Base-by-base conservation (phyloP, 2,797 vertebrate species). In the Bucorvus abyssinicus region DNA sequence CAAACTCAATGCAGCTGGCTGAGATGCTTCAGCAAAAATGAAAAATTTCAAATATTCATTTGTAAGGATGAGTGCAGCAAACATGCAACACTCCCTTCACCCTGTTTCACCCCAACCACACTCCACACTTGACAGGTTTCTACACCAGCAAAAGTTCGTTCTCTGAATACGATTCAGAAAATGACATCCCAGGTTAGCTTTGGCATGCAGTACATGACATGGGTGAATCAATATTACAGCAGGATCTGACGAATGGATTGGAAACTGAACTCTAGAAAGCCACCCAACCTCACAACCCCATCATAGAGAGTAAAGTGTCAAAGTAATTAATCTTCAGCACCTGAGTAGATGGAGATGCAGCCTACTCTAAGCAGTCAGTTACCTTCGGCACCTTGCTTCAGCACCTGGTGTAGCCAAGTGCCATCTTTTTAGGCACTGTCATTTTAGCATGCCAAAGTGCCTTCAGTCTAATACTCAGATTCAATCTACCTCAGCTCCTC, bases 231-330 rank as follows among this genome's bases (percentile, higher is more conserved):
- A 45, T 13, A 26, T 7, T 29, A 70, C 8, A 52, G 45, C 4
- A 1, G 0, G 30, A 49, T 49, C 22, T 6, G 15, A n/a, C 71
- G 10, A n/a, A 61, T 8, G 8, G 19, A 63, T 6, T 49, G 18
- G 11, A 75, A 71, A 89, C 30, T 9, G 19, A 67, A 63, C 11
- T 52, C 29, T 32, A 47, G 30, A 63, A 36, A 44, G 29, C 20
- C 44, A 78, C 3, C 8, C 19, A 78, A 18, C 4, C 27, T 40
- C 64, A 34, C 11, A 77, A 55, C 11, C 16, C 38, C 70, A 3
- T 9, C 13, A 63, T 6, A 73, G 29, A 36, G 6, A 1, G 23
- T 27, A 36, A 6, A 1, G 23, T 27, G 34, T 74, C 7, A 0
- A 47, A 89, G 18, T 45, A 73, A 64, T 27, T 71, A 9, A 63